Percentiles rank a stretch among this genome's conserved stretches.
Evolutionary conservation across 2,888 invertebrate species (phyloP).

Genomic region (Clusia tigrina): DNA sequence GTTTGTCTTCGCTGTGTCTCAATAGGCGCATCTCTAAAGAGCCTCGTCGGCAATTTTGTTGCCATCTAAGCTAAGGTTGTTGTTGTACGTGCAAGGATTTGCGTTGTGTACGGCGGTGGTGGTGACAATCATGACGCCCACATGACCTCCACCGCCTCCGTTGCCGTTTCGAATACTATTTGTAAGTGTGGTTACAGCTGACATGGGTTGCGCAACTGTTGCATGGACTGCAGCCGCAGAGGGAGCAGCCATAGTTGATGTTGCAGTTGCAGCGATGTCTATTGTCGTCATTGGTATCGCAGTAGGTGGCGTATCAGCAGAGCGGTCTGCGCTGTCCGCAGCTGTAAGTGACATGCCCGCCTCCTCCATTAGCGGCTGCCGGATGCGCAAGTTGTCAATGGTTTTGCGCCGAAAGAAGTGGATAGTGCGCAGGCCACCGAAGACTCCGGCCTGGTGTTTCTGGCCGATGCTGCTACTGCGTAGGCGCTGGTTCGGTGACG

Average conservation of each 20-base stretch:
- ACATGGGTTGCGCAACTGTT: slow-evolving; percentile 12
- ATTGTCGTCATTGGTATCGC: slow-evolving; percentile 18
- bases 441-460: slow-evolving; percentile 21
- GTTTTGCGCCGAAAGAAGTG: slow-evolving; percentile 59
- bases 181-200: slow-evolving; percentile 30
- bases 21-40: slow-evolving; percentile 44
- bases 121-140: slow-evolving; percentile 45
- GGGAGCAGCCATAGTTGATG: slow-evolving; percentile 28
- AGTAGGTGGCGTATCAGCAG: no score
- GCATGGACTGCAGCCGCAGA: slow-evolving; percentile 26
- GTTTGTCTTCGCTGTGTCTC: not conserved
- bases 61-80: slow-evolving; percentile 43
- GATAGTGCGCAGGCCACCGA: slow-evolving; percentile 50
- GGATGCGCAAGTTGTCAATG: slow-evolving; percentile 54
- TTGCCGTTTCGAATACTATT: slow-evolving; percentile 37
- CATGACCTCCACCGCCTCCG: slow-evolving; percentile 27
- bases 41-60: slow-evolving; percentile 57
- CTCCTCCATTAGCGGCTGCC: slow-evolving; percentile 61
- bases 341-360: slow-evolving; percentile 36
- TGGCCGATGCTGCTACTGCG: slow-evolving; percentile 43
- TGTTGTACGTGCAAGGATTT: slow-evolving; percentile 40
- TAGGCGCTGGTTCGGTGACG: slow-evolving; percentile 25
- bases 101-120: slow-evolving; percentile 30
- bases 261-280: slow-evolving; percentile 29
- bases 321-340: slow-evolving; percentile 14